These are phyloP conservation scores for Diuraphis noxia DNA, from an alignment of 1,140 invertebrate species.

Conservation along the genomic window DNA sequence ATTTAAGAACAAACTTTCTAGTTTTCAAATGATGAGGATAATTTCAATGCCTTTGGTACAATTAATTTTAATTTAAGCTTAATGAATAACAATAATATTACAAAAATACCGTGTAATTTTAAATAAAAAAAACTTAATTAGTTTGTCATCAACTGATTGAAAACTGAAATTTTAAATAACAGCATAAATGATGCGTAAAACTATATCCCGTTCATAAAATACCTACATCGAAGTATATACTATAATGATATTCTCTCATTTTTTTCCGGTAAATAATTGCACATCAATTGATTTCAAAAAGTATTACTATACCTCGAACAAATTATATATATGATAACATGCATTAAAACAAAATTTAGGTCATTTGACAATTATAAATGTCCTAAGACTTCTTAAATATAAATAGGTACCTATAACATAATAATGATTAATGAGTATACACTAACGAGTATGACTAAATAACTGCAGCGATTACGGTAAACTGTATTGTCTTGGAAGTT, in stretches of 20 bases:
- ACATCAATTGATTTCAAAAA: background rate
- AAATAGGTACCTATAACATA: no score
- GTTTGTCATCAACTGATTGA: background rate
- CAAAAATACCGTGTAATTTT: background rate
- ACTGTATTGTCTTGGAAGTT: no score
- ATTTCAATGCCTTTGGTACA: background rate
- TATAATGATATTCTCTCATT: background rate
- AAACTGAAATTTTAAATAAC: background rate
- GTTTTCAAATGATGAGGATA: background rate
- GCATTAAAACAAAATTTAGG: no score
- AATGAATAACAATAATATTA: background rate
- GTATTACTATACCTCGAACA: background rate
- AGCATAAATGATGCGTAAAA: background rate
- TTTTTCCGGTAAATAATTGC: background rate
- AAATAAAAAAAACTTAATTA: background rate
- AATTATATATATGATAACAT: no score
- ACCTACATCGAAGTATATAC: background rate
- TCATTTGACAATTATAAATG: no score
- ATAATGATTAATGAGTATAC: no score
- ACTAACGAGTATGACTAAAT: no score
- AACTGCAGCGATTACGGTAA: no score
- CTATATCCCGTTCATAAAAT: background rate
- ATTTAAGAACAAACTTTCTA: background rate
- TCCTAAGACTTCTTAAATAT: no score
- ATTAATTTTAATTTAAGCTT: background rate